Evolutionary conservation across 2,888 invertebrate species (phyloP).

Genomic region (Hydriomena furcata): DNA sequence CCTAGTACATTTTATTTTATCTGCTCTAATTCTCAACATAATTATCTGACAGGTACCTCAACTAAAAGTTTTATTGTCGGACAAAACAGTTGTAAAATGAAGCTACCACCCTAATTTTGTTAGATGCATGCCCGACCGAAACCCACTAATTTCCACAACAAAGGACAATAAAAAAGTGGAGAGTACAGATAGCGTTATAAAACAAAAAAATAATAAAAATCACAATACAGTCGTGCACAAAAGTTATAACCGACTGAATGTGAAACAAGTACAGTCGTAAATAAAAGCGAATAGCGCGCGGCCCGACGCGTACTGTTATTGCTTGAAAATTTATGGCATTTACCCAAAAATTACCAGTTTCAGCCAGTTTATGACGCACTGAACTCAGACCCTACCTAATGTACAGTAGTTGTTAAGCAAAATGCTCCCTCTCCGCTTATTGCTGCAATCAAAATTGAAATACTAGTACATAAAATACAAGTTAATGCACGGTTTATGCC

Average conservation of each 20-base stretch:
- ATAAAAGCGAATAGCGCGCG: conserved; percentile 77
- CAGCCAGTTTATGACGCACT: conserved; percentile 63
- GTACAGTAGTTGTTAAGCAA: conserved; percentile 40
- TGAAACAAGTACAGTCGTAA: conserved; percentile 81
- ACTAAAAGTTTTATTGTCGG: background rate
- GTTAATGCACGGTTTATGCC: conserved; percentile 27
- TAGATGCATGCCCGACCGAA: conserved; percentile 39
- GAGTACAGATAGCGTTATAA: conserved; percentile 56
- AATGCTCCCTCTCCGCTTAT: conserved; percentile 40
- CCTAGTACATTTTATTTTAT: background rate
- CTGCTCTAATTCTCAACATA: background rate
- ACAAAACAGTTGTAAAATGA: conserved; percentile 27
- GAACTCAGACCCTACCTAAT: conserved; percentile 47
- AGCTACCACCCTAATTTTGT: conserved; percentile 31
- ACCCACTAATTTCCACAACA: conserved; percentile 59
- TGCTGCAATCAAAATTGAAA: conserved; percentile 40
- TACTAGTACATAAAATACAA: conserved; percentile 36
- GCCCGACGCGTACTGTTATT: conserved; percentile 72
- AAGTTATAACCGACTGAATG: conserved; percentile 74
- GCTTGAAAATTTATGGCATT: conserved; percentile 72
- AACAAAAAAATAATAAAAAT: conserved; percentile 67
- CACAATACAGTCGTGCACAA: conserved; percentile 73
- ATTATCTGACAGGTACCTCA: conserved; percentile 4
- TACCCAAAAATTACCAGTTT: conserved; percentile 72
- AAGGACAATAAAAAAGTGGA: conserved; percentile 67